Evolutionary conservation across 2,888 invertebrate genomes (phyloP), one percentile per base, ranked within the genome.

Genomic region (Drosophila rubida): DNA sequence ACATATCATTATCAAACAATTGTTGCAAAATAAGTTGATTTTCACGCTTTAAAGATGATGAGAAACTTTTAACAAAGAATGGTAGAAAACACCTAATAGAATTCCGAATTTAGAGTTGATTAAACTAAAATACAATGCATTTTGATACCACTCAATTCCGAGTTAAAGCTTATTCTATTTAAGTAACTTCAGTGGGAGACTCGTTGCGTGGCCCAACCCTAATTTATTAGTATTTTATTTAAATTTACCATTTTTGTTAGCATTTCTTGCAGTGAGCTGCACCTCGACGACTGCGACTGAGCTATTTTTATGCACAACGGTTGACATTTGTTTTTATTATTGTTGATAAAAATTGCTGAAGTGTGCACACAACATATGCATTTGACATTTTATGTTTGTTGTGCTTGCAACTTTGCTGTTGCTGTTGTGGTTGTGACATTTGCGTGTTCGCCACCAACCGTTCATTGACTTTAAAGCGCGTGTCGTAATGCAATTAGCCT

Each of bases 391-490:
- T 62, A 67, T 78, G 57, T 69, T 74, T 54, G 57, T 67, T 71
- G 46, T 71, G 32, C 59, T 49, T 16, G 53, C 64, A 76, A 80
- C 76, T 80, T 13, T 14, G 35, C 14, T 11, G 30, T 4, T 79
- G 66, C 62, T 55, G 41, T 44, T 46, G 19, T 25, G 54, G 57
- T 68, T 78, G 86, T 78, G 86, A 62, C 87, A 82, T 82, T 82
- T 82, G 88, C 82, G 87, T 82, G 87, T 57, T 57, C 22, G 14
- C 23, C 55, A 54, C 58, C 27, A 46, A 49, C 13, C 77, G 88
- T 83, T 86, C 88, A 75, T 88, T 88, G 87, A 82, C 88, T 88
- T 86, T 83, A 71, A 85, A 88, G 64, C 84, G 74, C 82, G 82
- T 82, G 88, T 51, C 59, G 75, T 73, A 88, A 71, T 67, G 87